Evolutionary conservation across 2,888 invertebrate genomes (phyloP).

Genomic region (Aphodius granarius): DNA sequence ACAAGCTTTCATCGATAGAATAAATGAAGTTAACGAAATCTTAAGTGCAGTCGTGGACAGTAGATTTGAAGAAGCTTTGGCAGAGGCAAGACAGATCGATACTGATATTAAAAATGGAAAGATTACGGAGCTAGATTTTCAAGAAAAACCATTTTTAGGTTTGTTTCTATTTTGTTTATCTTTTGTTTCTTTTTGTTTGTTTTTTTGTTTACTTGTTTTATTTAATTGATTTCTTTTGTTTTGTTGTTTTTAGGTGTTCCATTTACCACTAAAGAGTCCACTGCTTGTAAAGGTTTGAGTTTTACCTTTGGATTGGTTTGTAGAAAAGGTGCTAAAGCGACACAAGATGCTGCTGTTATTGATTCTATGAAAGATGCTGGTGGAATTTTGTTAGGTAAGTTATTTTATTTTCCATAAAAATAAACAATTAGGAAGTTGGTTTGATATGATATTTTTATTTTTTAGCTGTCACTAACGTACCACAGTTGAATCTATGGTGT

Average conservation of each 20-base stretch:
- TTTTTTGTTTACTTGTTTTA: not conserved
- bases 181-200: too few species aligned
- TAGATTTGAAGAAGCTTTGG: conserved; percentile 74
- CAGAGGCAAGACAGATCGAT: conserved; percentile 78
- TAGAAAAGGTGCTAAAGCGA: conserved; percentile 64
- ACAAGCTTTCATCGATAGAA: conserved; percentile 73
- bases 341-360: conserved; percentile 80
- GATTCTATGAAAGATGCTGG: conserved; percentile 74
- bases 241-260: conserved; percentile 71
- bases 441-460: too few species aligned
- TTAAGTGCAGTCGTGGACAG: conserved; percentile 85
- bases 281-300: conserved; percentile 72
- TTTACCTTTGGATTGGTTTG: conserved; percentile 68
- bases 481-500: conserved; percentile 91
- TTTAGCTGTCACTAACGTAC: conserved; percentile 75
- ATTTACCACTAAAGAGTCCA: conserved; percentile 90
- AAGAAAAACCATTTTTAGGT: conserved; percentile 77
- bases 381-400: conserved; percentile 79
- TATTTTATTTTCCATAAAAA: not conserved
- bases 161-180: conserved; percentile 26
- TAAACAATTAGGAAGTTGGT: not conserved
- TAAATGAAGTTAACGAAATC: conserved; percentile 70
- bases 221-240: not conserved
- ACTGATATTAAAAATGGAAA: conserved; percentile 61
- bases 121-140: conserved; percentile 64